Conservation (phyloP, 1,140 invertebrate species). For the Drosophila nikananu region DNA sequence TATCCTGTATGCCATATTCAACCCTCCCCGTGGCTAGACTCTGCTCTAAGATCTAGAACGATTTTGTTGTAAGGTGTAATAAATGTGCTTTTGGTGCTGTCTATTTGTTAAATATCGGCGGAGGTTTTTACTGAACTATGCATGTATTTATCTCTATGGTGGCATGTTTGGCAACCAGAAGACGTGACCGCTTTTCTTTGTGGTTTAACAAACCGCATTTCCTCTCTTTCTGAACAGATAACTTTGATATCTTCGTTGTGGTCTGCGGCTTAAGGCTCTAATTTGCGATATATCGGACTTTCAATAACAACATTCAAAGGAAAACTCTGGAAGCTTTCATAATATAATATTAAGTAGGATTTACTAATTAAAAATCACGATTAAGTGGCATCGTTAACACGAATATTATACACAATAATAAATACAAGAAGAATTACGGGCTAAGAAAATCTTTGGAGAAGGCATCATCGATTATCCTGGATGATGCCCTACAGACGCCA, state of each 20-base stretch:
- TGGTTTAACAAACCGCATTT: neutral
- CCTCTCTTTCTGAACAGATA: neutral
- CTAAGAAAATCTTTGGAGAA: constrained; percentile 48
- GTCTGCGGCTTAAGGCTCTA: neutral
- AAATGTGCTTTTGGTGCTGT: constrained; percentile 38
- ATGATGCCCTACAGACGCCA: constrained; percentile 64
- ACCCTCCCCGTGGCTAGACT: constrained; percentile 27
- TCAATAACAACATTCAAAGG: neutral
- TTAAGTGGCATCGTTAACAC: constrained; percentile 39
- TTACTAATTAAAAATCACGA: constrained; percentile 49
- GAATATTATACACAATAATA: constrained; percentile 64
- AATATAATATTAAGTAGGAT: constrained; percentile 24
- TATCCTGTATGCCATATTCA: constrained; percentile 19
- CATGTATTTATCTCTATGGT: constrained; percentile 9
- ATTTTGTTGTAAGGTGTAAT: constrained; percentile 33
- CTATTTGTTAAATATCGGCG: constrained; percentile 22
- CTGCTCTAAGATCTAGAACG: constrained; percentile 14
- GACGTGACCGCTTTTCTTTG: neutral
- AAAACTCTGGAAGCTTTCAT: neutral
- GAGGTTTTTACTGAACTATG: neutral
- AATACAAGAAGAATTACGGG: constrained; percentile 35
- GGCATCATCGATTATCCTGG: neutral
- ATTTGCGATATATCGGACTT: neutral
- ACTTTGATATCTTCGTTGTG: neutral
- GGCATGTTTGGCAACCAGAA: constrained; percentile 1